Base-by-base conservation (phyloP, 2,888 invertebrate species). In the Tachina fera region DNA sequence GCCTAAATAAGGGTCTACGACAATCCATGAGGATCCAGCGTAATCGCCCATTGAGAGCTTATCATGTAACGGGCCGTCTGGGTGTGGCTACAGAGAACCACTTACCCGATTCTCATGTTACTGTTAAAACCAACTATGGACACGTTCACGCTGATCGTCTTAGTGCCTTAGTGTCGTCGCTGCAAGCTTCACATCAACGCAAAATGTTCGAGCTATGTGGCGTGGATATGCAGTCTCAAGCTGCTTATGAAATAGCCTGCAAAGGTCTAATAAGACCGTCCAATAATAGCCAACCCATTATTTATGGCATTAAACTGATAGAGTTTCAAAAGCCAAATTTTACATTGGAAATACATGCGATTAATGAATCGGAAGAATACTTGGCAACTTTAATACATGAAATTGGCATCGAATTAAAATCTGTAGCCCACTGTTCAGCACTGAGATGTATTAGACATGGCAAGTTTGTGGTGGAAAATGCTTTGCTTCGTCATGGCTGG, bases 291-390 rank as follows among this genome's bases (percentile, higher is more conserved):
- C 93, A 96, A 39, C 97, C 98, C 0, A 93, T 98, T 45, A 90
- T 99, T 39, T 99, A 98, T 92, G 96, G 96, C 41, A 95, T 99
- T 43, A 97, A 96, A 91, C 96, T 98, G 92, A 94, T 97, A 3
- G 93, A 96, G 86, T 98, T 97, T 91, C 93, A 96, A 39, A 94
- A 95, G 14, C 99, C 99, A 0, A 93, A 97, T 88, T 98, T 99
- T 90, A 96, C 96, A 14, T 92, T 99, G 0, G 98, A 98, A 94
- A 93, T 99, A 43, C 97, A 97, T 91, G 95, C 96, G 51, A 95
- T 97, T 39, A 98, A 98, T 93, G 98, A 98, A 92, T 95, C 95
- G 88, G 96, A 97, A 87, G 93, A 94, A 61, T 97, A 96, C 91
- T 92, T 99, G 19, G 95, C 95, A 91, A 94, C 94, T 0, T 89